These are phyloP conservation scores for Agraylea sexmaculata DNA, from an alignment of 1,140 invertebrate species.

Conservation along the genomic window DNA sequence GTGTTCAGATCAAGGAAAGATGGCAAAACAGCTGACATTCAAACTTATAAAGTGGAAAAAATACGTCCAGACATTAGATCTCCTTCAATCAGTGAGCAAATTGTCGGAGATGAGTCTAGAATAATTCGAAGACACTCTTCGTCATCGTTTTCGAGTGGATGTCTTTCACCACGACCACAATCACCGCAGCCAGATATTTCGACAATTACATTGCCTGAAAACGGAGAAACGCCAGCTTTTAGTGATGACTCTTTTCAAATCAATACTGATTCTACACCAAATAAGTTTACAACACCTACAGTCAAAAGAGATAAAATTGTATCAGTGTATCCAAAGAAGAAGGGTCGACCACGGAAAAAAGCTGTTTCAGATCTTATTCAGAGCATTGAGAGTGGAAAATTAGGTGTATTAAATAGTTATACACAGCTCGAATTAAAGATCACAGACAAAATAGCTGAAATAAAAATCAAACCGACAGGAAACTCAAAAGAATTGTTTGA, in stretches of 20 bases:
- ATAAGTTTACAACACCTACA: background rate
- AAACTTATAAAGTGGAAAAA: slow-evolving; percentile 12
- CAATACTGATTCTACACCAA: slow-evolving; percentile 13
- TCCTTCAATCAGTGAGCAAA: slow-evolving; percentile 43
- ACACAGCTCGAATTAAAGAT: slow-evolving; percentile 3
- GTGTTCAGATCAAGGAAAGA: slow-evolving; percentile 12
- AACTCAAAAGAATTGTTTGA: slow-evolving; percentile 12
- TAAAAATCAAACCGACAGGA: slow-evolving; percentile 11
- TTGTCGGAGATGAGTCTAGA: slow-evolving; percentile 62
- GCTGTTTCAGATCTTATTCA: no score
- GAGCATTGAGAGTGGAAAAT: slow-evolving; percentile 1
- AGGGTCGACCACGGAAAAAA: background rate
- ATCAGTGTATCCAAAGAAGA: background rate
- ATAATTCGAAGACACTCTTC: slow-evolving; percentile 70
- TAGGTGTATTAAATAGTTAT: background rate
- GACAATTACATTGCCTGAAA: background rate
- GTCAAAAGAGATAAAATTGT: background rate
- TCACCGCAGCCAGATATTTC: slow-evolving; percentile 8
- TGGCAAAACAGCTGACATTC: slow-evolving; percentile 1
- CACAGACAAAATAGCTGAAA: slow-evolving; percentile 11
- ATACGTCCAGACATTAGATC: slow-evolving; percentile 33
- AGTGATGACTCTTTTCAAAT: slow-evolving; percentile 4
- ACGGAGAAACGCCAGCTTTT: background rate
- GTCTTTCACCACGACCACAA: slow-evolving; percentile 33
- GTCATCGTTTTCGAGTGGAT: slow-evolving; percentile 65